Evolutionary conservation across 2,888 invertebrate genomes (phyloP), one percentile per base, ranked within the genome.

Genomic region (Cheilosia grossa): DNA sequence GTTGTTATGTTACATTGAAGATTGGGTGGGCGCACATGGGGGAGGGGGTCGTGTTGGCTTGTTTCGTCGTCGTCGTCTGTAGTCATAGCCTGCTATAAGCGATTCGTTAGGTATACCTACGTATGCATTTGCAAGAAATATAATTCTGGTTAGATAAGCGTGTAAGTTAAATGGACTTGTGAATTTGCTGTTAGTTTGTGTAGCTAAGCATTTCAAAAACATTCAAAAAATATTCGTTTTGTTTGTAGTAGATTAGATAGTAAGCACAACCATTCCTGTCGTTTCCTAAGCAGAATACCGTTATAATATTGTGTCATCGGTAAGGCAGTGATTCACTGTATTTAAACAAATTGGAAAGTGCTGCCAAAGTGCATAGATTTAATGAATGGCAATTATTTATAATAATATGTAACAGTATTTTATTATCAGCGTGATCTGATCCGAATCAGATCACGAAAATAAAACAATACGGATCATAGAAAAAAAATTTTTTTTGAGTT

Each of bases 131-230:
- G 61, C 72, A 61, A 51, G 59, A 61, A 51, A 67, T 61, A 53
- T 54, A 61, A 69, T 44, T 44, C 37, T 69, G 61, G 69, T 77
- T 54, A 69, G 69, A 77, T 77, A 61, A 77, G 54, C 42, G 21
- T 24, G 51, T 61, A 77, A 61, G 27, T 40, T 58, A 40, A 53
- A 59, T 40, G 42, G 19, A 58, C 66, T 67, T 67, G 37, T 51
- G 51, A 51, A 64, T 33, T 49, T 63, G 17, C 33, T 37, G 1
- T 51, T 37, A 13, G 13, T 2, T 24, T 27, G 27, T 24, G 24
- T 13, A 9, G 9, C 1, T 51, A 27, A 15, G 21, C 19, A 19
- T 17, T 47, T 19, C 7, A 17, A 47, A 17, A 47, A 19, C 47
- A 17, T 47, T 30, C 13, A 17, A 17, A 30, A 13, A 44, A 3